These are phyloP conservation scores for Aythya baeri DNA, from an alignment of 2,113 vertebrate genomes.

Conservation along the genomic window DNA sequence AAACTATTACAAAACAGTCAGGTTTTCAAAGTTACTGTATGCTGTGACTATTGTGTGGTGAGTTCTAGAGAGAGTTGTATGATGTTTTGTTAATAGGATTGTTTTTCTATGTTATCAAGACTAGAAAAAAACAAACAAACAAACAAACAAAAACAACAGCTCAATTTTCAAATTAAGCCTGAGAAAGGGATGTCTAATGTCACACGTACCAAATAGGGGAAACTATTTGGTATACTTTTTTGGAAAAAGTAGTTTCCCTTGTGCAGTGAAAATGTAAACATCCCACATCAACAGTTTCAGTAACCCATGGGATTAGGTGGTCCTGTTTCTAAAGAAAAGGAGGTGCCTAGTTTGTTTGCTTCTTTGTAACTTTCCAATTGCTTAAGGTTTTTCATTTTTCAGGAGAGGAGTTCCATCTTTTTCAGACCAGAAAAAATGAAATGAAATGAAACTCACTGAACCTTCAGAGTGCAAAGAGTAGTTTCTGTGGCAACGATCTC, in stretches of 20 bases:
- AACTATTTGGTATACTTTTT: not conserved
- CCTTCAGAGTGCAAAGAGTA: not conserved
- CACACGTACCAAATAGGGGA: not conserved
- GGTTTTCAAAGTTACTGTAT: not conserved
- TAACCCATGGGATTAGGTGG: not conserved
- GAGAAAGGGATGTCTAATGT: not conserved
- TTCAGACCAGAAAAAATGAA: not conserved
- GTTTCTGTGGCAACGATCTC: not conserved
- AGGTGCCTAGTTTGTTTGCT: not conserved
- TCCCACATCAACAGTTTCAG: not conserved
- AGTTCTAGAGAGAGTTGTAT: not conserved
- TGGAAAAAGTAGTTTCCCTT: not conserved
- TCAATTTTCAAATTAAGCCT: conserved; percentile 8
- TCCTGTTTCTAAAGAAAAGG: not conserved
- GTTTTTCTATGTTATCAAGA: not conserved
- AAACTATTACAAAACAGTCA: not conserved
- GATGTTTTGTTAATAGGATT: not conserved
- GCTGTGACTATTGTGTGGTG: fast-evolving
- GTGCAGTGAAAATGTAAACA: not conserved
- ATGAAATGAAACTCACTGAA: not conserved
- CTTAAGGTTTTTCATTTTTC: not conserved
- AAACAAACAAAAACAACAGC: not conserved
- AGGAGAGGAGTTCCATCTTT: not conserved
- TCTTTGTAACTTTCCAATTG: not conserved
- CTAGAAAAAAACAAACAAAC: not conserved